These are phyloP conservation scores for Montipora foliosa DNA, from an alignment of 64 coral and sea anemone species.

Conservation along the genomic window DNA sequence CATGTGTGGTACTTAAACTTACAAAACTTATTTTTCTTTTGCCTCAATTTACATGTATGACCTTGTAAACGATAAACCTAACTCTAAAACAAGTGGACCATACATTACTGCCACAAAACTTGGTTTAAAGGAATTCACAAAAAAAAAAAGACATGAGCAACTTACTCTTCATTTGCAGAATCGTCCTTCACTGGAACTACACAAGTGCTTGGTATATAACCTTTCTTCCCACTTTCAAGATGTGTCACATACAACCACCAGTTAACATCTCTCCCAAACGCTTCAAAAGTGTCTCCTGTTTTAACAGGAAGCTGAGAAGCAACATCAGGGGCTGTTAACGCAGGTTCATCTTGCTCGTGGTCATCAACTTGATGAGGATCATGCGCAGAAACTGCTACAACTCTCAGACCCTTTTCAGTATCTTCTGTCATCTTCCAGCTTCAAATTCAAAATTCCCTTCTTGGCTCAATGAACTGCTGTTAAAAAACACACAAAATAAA, in stretches of 20 bases:
- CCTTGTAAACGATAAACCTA: too few species aligned
- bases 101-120: too few species aligned
- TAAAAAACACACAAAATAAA: too few species aligned
- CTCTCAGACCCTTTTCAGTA: constrained; percentile 1
- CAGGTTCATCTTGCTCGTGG: constrained; percentile 20
- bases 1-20: too few species aligned
- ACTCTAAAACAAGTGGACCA: too few species aligned
- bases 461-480: too few species aligned
- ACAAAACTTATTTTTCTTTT: too few species aligned
- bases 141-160: neutral
- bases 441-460: neutral
- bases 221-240: constrained; percentile 31
- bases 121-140: neutral
- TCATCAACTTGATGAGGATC: constrained; percentile 53
- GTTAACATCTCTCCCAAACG: constrained; percentile 43
- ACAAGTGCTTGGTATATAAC: constrained; percentile 71
- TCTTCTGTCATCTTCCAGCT: neutral
- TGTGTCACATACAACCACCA: constrained; percentile 70
- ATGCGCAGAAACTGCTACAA: constrained; percentile 37
- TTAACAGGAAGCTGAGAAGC: constrained; percentile 47
- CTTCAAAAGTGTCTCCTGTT: constrained; percentile 65
- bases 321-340: constrained; percentile 51
- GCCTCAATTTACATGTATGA: too few species aligned
- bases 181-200: constrained; percentile 67
- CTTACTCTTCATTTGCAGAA: constrained; percentile 62